phyloP scores from a whole-genome alignment of 2,888 invertebrate species.

The Mesoligia furuncula region DNA sequence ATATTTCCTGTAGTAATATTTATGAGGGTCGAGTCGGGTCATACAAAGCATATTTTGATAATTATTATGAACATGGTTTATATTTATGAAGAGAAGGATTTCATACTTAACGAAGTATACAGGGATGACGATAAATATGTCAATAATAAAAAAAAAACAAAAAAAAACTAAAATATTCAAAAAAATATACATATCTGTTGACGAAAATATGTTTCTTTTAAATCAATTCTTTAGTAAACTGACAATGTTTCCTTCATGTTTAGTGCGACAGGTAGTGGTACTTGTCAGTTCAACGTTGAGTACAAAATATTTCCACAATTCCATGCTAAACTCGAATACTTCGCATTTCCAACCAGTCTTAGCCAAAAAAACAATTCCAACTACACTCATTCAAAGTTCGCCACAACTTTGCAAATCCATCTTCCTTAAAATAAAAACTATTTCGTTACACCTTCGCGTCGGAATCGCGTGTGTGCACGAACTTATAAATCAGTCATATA shows the following conservation, averaged over 20 bases:
- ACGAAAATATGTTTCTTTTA: not conserved
- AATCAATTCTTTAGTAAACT: not conserved
- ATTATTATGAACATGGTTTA: constrained; percentile 33
- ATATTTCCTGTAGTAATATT: constrained; percentile 57
- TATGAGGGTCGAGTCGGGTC: constrained; percentile 52
- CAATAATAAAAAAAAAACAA: not conserved
- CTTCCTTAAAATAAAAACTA: constrained; percentile 35
- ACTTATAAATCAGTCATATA: constrained; percentile 42
- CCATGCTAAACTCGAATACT: not conserved
- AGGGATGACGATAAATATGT: not conserved
- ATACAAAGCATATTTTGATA: constrained; percentile 47
- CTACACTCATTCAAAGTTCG: constrained; percentile 37
- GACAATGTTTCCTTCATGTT: not conserved
- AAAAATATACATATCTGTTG: no score
- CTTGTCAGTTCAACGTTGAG: not conserved
- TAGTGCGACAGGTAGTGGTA: no score
- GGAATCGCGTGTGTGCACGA: constrained; percentile 28
- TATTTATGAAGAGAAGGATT: not conserved
- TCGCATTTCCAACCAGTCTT: not conserved
- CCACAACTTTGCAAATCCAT: constrained; percentile 30
- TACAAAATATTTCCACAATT: not conserved
- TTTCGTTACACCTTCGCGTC: constrained; percentile 9
- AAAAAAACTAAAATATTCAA: not conserved
- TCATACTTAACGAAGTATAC: not conserved
- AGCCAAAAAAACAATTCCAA: constrained; percentile 9